Conservation (phyloP, 2,888 invertebrate species). For the Leuctra nigra region DNA sequence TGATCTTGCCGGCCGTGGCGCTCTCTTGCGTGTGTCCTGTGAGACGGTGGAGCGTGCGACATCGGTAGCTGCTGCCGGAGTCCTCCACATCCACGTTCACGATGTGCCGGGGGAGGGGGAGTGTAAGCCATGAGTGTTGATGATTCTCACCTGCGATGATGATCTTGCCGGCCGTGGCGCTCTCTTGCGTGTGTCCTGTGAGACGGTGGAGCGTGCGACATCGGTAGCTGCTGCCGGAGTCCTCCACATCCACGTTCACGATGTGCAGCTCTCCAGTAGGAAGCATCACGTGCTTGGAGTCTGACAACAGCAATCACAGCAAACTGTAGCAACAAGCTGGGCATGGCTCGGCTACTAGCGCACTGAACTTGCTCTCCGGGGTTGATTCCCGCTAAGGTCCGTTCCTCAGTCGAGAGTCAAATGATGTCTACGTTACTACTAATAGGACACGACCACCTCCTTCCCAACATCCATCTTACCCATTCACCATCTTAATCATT, state of each 20-base stretch:
- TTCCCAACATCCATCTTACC: too few species aligned
- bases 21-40: conserved; percentile 39
- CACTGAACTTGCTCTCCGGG: too few species aligned
- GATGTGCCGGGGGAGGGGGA: too few species aligned
- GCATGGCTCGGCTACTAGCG: too few species aligned
- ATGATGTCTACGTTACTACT: too few species aligned
- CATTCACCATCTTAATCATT: too few species aligned
- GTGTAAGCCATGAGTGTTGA: too few species aligned
- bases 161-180: conserved; percentile 35
- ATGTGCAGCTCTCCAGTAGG: conserved; percentile 29
- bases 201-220: conserved; percentile 40
- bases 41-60: conserved; percentile 39
- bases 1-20: conserved; percentile 34
- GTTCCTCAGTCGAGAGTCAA: too few species aligned
- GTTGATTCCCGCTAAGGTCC: too few species aligned
- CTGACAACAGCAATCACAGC: conserved; percentile 10
- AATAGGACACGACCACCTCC: too few species aligned
- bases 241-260: conserved; percentile 29
- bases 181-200: conserved; percentile 38
- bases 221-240: conserved; percentile 38
- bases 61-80: conserved; percentile 38
- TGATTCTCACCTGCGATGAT: conserved; percentile 34
- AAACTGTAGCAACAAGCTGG: too few species aligned
- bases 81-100: conserved; percentile 32
- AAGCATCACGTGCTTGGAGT: conserved; percentile 29